phyloP scores from a whole-genome alignment of 1,140 invertebrate genomes.

The Sycophaga agraensis region DNA sequence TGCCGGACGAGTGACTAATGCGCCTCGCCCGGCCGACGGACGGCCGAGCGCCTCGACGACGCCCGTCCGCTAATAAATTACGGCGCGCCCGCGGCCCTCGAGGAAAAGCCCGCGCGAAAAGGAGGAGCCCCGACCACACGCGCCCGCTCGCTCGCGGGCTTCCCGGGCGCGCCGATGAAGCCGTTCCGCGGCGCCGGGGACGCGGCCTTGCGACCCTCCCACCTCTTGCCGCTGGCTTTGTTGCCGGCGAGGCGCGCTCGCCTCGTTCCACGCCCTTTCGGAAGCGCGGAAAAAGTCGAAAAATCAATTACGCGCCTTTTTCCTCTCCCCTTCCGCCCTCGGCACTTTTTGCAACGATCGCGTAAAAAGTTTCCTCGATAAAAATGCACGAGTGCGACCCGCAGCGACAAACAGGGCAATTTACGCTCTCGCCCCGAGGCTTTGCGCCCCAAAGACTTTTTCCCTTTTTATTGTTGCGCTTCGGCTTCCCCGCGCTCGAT shows the following conservation, averaged over 20 bases:
- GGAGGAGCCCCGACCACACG: background rate
- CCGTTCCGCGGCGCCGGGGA: no score
- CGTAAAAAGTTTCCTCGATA: no score
- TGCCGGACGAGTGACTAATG: slow-evolving; percentile 45
- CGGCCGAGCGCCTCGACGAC: slow-evolving; percentile 25
- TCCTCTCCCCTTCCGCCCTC: no score
- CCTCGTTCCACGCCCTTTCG: no score
- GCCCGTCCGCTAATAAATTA: slow-evolving; percentile 36
- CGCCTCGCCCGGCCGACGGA: slow-evolving; percentile 33
- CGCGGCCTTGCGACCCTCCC: background rate
- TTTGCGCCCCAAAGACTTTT: background rate
- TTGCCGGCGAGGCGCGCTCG: background rate
- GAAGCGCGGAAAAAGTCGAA: no score
- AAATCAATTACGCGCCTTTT: no score
- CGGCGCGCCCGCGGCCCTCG: slow-evolving; percentile 1
- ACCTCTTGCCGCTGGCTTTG: background rate
- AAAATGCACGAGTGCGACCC: no score
- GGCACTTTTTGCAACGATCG: no score
- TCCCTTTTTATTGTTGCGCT: slow-evolving; percentile 5
- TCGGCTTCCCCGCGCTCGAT: slow-evolving; percentile 14
- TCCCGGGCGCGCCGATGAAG: background rate
- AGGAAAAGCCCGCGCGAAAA: no score
- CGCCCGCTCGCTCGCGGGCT: background rate
- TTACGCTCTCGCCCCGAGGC: background rate
- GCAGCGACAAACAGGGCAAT: background rate